Evolutionary conservation across 2,797 vertebrate species (phyloP).

Genomic region (Sebastes hubbsi): DNA sequence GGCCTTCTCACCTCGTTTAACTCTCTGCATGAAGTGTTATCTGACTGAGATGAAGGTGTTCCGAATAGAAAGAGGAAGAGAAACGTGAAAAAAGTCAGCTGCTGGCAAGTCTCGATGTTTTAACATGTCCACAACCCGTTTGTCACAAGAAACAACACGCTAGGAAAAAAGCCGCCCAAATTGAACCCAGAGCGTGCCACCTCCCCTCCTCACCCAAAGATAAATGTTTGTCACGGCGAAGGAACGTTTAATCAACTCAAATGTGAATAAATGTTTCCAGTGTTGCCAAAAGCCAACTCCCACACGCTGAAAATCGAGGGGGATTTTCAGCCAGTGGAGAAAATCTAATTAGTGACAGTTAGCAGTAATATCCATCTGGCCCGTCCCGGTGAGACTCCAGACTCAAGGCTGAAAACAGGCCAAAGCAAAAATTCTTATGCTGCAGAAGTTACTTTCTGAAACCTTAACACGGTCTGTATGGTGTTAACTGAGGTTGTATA

Average conservation of each 20-base stretch:
- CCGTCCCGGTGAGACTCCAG: constrained; percentile 38
- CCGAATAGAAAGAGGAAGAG: not conserved
- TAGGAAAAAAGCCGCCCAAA: not conserved
- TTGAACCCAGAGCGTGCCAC: not conserved
- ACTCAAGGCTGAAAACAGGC: constrained; percentile 3
- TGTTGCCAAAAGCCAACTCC: constrained; percentile 61
- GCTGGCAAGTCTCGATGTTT: not conserved
- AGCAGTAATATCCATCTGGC: constrained; percentile 64
- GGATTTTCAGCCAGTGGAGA: constrained; percentile 67
- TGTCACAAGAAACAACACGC: not conserved
- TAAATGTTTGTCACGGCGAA: constrained; percentile 54
- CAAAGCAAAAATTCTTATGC: not conserved
- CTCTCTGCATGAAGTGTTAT: constrained; percentile 32
- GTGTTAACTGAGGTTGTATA: not conserved
- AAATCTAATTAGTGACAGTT: constrained; percentile 74
- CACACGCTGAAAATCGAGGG: constrained; percentile 47
- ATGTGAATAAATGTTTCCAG: constrained; percentile 67
- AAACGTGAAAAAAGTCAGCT: not conserved
- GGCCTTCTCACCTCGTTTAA: constrained; percentile 35
- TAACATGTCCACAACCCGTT: not conserved
- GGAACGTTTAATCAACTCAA: constrained; percentile 65
- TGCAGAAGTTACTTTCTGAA: not conserved
- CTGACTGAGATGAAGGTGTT: constrained; percentile 39
- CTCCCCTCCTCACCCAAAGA: constrained; percentile 12
- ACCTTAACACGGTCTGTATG: not conserved